These are phyloP conservation scores for Agonopterix subpropinquella DNA, from an alignment of 2,888 invertebrate species.

Conservation along the genomic window DNA sequence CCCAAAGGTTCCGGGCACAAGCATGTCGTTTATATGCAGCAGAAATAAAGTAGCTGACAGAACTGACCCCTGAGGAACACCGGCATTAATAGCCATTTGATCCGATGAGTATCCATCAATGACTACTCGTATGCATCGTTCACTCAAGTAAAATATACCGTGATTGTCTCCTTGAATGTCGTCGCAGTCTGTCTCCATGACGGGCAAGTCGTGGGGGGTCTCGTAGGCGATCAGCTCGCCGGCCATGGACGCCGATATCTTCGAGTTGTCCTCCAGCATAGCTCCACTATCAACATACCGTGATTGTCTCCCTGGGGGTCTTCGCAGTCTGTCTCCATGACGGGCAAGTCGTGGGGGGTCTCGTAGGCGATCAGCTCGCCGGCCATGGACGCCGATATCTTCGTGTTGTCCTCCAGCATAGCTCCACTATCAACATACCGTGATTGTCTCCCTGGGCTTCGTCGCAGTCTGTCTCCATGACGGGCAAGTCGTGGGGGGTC, in stretches of 20 bases:
- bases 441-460: constrained; percentile 6
- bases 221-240: constrained; percentile 83
- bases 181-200: constrained; percentile 15
- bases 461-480: constrained; percentile 15
- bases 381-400: constrained; percentile 65
- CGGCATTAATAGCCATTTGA: too few relatives aligned
- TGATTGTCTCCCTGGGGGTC: constrained; percentile 7
- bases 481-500: constrained; percentile 21
- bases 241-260: constrained; percentile 65
- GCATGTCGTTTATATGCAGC: too few relatives aligned
- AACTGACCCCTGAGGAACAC: too few relatives aligned
- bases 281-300: too few relatives aligned
- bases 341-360: constrained; percentile 21
- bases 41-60: too few relatives aligned
- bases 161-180: constrained; percentile 6
- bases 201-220: constrained; percentile 21
- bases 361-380: constrained; percentile 83
- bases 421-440: too few relatives aligned
- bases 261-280: constrained; percentile 67
- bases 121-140: too few relatives aligned
- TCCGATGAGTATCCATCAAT: too few relatives aligned
- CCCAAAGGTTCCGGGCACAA: too few relatives aligned
- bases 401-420: constrained; percentile 67
- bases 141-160: too few relatives aligned
- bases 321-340: constrained; percentile 15